phyloP scores from a whole-genome alignment of 1,140 invertebrate species.

The Neodiprion fabricii region DNA sequence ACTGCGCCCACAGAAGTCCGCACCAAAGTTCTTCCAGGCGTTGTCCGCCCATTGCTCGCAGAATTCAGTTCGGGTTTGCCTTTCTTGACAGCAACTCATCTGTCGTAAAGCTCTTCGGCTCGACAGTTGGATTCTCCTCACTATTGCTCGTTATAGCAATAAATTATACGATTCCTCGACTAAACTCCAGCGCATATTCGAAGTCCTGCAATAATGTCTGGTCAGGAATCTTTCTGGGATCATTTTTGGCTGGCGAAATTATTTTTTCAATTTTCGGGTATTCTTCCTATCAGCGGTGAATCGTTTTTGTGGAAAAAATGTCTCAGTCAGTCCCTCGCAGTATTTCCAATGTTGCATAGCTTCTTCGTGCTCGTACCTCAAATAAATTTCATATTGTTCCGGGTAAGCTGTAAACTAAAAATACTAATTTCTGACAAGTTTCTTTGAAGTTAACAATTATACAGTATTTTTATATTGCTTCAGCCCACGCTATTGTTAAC shows the following conservation, averaged over 20 bases:
- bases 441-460: no score
- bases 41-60: not conserved
- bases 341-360: not conserved
- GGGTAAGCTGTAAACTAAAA: not conserved
- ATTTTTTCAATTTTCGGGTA: not conserved
- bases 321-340: not conserved
- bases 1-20: not conserved
- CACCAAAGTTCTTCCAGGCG: not conserved
- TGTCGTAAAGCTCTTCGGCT: not conserved
- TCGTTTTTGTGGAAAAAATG: not conserved
- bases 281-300: not conserved
- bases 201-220: not conserved
- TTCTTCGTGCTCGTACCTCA: not conserved
- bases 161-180: not conserved
- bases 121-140: not conserved
- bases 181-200: not conserved
- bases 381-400: not conserved
- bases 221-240: not conserved
- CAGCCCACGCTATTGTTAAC: no score
- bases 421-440: no score
- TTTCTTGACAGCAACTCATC: not conserved
- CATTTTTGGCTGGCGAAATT: not conserved
- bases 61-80: conserved; percentile 1
- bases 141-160: no score
- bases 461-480: no score